Evolutionary conservation across 2,888 invertebrate species (phyloP), one percentile per base, ranked within the genome.

Genomic region (Catotricha subobsoleta): DNA sequence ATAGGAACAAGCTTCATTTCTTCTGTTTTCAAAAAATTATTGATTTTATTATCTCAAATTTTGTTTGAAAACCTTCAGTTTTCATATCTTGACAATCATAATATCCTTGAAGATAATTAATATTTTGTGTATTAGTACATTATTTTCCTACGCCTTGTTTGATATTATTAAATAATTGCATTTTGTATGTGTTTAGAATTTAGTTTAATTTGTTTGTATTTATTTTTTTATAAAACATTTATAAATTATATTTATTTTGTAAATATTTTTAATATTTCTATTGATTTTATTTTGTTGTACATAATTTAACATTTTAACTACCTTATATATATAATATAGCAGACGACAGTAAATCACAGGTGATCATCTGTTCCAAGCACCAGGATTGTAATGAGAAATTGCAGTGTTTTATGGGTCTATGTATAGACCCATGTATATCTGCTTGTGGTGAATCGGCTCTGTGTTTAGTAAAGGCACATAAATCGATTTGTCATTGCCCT

Each of bases 401-500:
- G 47, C 56, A 59, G 53, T 63, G 63, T 54, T 51, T 55, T 43
- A 49, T 51, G 47, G 58, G 59, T 48, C 50, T 56, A 47, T 62
- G 63, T 55, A 48, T 52, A 50, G 60, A 62, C 54, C 60, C 58
- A 45, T 62, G 63, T 52, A 48, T 50, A 48, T 52, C 54, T 46
- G 50, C 54, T 49, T 64, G 64, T 53, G 56, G 56, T 46, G 53
- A 53, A 48, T 56, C 56, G 48, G 54, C 58, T 47, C 49, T 54
- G 44, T 64, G 64, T 48, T 49, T 53, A 46, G 56, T 57, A 46
- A 56, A 54, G 51, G 56, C 57, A 53, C 64, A 64, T 50, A 51
- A 44, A 46, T 50, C 57, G 36, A 50, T 45, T 42, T 92, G 91
- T 55, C 79, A 81, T 56, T 91, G 91, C 57, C 81, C 86, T 4